Percentiles rank a stretch among this genome's conserved stretches.
phyloP scores from a whole-genome alignment of 2,113 vertebrate genomes.

The Muscicapa adusta region DNA sequence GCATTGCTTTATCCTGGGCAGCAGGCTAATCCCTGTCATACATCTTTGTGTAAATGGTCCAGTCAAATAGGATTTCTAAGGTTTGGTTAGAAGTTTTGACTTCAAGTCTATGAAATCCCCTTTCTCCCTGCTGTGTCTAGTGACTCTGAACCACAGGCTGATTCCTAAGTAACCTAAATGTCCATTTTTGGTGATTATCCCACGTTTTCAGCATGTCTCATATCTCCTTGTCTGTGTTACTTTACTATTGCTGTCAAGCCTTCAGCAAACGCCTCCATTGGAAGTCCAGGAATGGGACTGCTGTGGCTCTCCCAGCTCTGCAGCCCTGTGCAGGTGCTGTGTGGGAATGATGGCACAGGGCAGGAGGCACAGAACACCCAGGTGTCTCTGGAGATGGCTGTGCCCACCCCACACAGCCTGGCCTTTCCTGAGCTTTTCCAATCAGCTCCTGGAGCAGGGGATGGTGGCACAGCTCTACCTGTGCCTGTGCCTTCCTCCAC shows the following conservation, averaged over 20 bases:
- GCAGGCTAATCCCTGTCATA: not conserved
- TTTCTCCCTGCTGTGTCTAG: not conserved
- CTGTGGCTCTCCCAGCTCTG: not conserved
- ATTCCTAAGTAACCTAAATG: not conserved
- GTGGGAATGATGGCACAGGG: not conserved
- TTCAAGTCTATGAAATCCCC: not conserved
- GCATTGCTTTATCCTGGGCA: not conserved
- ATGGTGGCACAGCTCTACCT: not conserved
- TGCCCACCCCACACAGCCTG: not conserved
- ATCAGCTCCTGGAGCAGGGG: not conserved
- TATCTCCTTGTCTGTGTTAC: not conserved
- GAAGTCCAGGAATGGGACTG: not conserved
- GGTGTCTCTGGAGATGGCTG: not conserved
- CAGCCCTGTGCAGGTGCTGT: not conserved
- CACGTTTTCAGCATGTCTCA: not conserved
- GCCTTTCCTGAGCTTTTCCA: not conserved
- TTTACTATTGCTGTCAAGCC: not conserved
- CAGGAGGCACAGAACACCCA: not conserved
- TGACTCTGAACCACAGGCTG: not conserved
- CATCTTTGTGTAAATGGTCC: not conserved
- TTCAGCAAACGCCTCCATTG: not conserved
- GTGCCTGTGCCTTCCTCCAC: not conserved
- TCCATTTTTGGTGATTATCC: not conserved
- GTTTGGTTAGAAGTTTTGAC: not conserved
- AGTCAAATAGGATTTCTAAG: not conserved